phyloP scores from a whole-genome alignment of 2,888 invertebrate species.

The Eupithecia subfuscata region DNA sequence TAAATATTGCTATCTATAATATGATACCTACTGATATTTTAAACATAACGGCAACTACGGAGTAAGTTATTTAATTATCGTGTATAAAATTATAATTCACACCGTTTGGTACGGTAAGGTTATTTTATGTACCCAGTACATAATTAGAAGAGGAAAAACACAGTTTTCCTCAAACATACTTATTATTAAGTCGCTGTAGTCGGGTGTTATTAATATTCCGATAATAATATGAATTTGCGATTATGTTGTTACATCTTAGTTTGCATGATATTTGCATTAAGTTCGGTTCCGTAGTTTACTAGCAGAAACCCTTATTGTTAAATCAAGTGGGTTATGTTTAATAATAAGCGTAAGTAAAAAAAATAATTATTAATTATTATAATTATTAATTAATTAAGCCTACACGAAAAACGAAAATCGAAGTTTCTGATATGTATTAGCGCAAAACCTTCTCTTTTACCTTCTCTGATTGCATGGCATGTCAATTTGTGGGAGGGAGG shows the following conservation, averaged over 20 bases:
- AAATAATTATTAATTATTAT: too few relatives aligned
- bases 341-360: too few relatives aligned
- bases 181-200: not conserved
- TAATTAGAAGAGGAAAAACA: not conserved
- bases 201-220: not conserved
- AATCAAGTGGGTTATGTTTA: too few relatives aligned
- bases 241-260: slow-evolving; percentile 6
- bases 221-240: not conserved
- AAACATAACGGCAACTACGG: not conserved
- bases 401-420: too few relatives aligned
- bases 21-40: too few relatives aligned
- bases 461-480: too few relatives aligned
- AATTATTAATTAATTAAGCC: too few relatives aligned
- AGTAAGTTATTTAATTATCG: not conserved
- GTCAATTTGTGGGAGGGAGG: too few relatives aligned
- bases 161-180: slow-evolving; percentile 6
- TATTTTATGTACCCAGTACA: not conserved
- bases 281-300: not conserved
- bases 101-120: not conserved
- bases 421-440: too few relatives aligned
- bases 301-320: not conserved
- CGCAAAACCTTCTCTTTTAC: too few relatives aligned
- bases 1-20: too few relatives aligned
- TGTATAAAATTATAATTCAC: slow-evolving; percentile 7
- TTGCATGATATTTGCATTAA: not conserved